Evolutionary conservation across 2,888 invertebrate genomes (phyloP).

Genomic region (Aspidiotus rigidus): DNA sequence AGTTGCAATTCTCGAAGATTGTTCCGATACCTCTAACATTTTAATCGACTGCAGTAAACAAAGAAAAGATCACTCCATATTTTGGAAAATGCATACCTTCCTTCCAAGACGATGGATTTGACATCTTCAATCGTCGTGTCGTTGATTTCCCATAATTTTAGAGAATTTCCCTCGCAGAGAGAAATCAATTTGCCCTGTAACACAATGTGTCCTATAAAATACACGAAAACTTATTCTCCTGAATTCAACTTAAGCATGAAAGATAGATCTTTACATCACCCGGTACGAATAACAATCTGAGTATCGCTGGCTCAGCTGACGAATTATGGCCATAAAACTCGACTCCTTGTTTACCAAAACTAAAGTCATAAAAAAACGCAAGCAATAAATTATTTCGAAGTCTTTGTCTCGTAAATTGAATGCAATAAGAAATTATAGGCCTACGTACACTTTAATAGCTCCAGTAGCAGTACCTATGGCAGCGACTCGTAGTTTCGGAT

Average conservation of each 20-base stretch:
- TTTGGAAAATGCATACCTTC: constrained; percentile 61
- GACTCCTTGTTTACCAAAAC: constrained; percentile 84
- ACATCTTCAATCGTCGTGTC: constrained; percentile 70
- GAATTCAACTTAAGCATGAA: too few relatives aligned
- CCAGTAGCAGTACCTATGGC: constrained; percentile 93
- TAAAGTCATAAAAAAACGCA: constrained; percentile 39
- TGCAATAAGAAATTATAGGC: too few relatives aligned
- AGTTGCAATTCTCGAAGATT: too few relatives aligned
- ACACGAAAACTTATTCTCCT: too few relatives aligned
- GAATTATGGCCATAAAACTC: constrained; percentile 79
- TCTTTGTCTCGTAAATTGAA: background rate
- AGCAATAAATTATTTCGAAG: background rate
- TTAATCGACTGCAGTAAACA: too few relatives aligned
- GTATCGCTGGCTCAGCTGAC: constrained; percentile 60
- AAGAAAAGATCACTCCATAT: too few relatives aligned
- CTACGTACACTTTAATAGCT: constrained; percentile 68
- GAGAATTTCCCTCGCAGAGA: constrained; percentile 82
- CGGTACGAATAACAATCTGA: constrained; percentile 55
- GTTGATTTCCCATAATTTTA: constrained; percentile 91
- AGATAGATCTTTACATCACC: constrained; percentile 48
- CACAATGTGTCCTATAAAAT: background rate
- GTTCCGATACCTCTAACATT: too few relatives aligned
- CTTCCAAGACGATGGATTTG: constrained; percentile 70
- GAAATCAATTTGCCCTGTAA: constrained; percentile 69
- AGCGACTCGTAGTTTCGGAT: constrained; percentile 73